These are phyloP conservation scores for Drosophila prosaltans DNA, from an alignment of 1,140 invertebrate species.

Conservation along the genomic window DNA sequence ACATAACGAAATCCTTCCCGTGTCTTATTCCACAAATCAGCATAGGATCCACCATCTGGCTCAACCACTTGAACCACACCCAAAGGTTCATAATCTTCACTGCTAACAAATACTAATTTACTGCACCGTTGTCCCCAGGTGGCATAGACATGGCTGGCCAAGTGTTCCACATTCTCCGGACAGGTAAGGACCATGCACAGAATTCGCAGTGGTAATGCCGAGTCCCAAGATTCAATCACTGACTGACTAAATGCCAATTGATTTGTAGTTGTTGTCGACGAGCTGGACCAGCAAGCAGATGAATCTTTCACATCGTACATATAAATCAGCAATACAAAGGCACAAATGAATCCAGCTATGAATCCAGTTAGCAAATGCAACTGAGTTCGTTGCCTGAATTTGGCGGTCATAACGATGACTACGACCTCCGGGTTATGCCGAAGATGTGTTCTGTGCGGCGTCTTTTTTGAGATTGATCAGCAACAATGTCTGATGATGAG, in stretches of 20 bases:
- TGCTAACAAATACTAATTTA: slow-evolving; percentile 93
- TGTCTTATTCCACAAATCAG: slow-evolving; percentile 97
- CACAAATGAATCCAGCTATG: slow-evolving; percentile 49
- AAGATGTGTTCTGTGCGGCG: slow-evolving; percentile 60
- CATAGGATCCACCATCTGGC: slow-evolving; percentile 90
- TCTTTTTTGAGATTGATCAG: slow-evolving; percentile 41
- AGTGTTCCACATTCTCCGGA: slow-evolving; percentile 93
- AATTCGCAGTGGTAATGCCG: slow-evolving; percentile 87
- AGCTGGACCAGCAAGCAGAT: slow-evolving; percentile 35
- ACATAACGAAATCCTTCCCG: slow-evolving; percentile 95
- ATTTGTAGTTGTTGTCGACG: slow-evolving; percentile 14
- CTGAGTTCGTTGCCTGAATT: slow-evolving; percentile 42
- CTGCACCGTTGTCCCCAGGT: slow-evolving; percentile 98
- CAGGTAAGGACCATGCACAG: slow-evolving; percentile 98
- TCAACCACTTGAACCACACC: slow-evolving; percentile 85
- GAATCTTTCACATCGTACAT: slow-evolving; percentile 47
- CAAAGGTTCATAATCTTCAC: slow-evolving; percentile 85
- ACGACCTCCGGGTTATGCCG: not conserved
- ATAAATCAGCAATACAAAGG: slow-evolving; percentile 52
- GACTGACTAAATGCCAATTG: not conserved
- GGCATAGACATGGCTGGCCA: slow-evolving; percentile 94
- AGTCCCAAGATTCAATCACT: not conserved
- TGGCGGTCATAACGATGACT: slow-evolving; percentile 45
- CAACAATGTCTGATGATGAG: slow-evolving; percentile 37
- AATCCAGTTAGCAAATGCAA: slow-evolving; percentile 58